Evolutionary conservation across 2,113 vertebrate species (phyloP).

Genomic region (Crotalus horridus): DNA sequence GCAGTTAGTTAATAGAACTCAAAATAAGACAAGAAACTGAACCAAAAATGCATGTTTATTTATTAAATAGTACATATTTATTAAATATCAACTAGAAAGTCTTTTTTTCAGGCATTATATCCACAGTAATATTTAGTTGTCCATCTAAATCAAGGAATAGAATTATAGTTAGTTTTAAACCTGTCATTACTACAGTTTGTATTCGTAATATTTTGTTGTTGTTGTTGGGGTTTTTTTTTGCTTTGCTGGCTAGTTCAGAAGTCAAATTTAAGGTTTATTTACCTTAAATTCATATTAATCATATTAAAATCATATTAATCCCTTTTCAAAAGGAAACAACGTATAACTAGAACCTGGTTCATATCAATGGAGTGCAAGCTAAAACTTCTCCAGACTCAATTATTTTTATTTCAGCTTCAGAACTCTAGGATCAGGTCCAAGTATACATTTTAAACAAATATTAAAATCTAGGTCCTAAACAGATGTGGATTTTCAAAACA

Average conservation of each 20-base stretch:
- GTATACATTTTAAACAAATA: conserved; percentile 35
- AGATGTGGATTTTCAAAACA: conserved; percentile 43
- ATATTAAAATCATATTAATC: not conserved
- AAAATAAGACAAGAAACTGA: not conserved
- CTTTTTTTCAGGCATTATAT: not conserved
- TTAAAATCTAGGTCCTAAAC: conserved; percentile 15
- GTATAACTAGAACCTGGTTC: not conserved
- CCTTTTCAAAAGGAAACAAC: conserved; percentile 6
- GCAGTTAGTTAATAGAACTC: not conserved
- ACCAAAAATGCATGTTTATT: not conserved
- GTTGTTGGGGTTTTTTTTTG: not conserved
- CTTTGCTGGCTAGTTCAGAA: not conserved
- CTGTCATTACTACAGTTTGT: not conserved
- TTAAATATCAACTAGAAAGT: not conserved
- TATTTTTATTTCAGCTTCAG: conserved; percentile 17
- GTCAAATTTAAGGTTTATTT: not conserved
- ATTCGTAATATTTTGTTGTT: not conserved
- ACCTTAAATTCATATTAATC: not conserved
- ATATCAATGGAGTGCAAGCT: not conserved
- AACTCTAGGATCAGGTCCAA: conserved; percentile 28
- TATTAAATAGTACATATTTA: not conserved
- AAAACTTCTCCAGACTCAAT: not conserved
- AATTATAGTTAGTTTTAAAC: not conserved
- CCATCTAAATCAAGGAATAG: not conserved
- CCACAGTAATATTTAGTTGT: not conserved